Base-by-base conservation (phyloP, 2,888 invertebrate species). In the Timandra comae region DNA sequence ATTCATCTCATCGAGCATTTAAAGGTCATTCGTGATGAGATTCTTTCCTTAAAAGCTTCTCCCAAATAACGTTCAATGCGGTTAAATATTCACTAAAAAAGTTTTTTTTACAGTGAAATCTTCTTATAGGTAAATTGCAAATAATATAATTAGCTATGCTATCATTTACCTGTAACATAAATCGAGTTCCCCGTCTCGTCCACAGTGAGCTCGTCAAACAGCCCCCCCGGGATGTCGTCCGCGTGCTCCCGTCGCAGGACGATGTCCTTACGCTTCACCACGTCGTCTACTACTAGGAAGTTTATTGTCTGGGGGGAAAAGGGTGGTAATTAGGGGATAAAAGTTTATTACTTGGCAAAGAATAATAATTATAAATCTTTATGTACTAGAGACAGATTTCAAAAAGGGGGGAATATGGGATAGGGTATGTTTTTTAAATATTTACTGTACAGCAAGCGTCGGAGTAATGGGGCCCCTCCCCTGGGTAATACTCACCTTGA, bases 161-260 rank as follows among this genome's bases (percentile, higher is more conserved):
- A n/a, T n/a, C n/a, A n/a, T n/a, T n/a, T 35, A 80, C 81, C 81
- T 8, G 74, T 76, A 21, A 80, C 49, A 38, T 78, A 73, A 0
- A 76, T 53, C 1, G 77, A 69, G 37, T 80, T 16, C 16, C 16
- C 16, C 4, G 16, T 61, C 2, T 60, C 56, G 0, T 60, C 62
- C 1, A 68, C 36, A 0, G 48, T 42, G 7, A 70, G 20, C 19
- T 72, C 66, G 0, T 63, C 49, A 41, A 65, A 72, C 41, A 65
- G 56, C 0, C 73, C 80, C 0, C 70, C 70, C 0, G 64, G 60
- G 1, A 78, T 29, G 1, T 52, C 64, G 8, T 77, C 81, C 0
- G 68, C 40, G 52, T 74, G 66, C 10, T 59, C 27, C 0, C 76
- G 58, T 0, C 31, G 55, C 52, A 85, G 34, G 1, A 73, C 45